phyloP scores from a whole-genome alignment of 35 echinoderm and acorn worm species.

The Heliocidaris erythrogramma region DNA sequence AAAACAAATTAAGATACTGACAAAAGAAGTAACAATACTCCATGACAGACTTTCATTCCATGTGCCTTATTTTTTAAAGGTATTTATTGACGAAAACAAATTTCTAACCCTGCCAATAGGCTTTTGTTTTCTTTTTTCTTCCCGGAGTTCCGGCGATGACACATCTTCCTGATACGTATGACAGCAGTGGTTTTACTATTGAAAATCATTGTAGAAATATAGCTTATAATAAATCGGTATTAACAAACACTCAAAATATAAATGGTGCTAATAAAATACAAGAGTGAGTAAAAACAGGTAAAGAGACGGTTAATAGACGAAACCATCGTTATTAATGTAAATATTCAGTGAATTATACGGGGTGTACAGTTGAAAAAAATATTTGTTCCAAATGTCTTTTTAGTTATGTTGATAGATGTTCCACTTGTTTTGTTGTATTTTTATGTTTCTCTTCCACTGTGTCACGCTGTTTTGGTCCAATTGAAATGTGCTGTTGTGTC shows the following conservation, averaged over 20 bases:
- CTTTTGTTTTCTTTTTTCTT: too few relatives aligned
- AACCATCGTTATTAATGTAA: neutral
- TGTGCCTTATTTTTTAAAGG: neutral
- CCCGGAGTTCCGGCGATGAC: neutral
- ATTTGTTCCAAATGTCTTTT: neutral
- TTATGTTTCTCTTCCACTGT: neutral
- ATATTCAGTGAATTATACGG: conserved; percentile 37
- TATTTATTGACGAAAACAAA: neutral
- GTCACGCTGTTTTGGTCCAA: neutral
- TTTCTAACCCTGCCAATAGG: neutral
- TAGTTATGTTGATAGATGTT: neutral
- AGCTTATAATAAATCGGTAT: neutral
- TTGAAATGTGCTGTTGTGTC: neutral
- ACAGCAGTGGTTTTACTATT: neutral
- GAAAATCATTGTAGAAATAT: neutral
- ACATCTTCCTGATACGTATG: neutral
- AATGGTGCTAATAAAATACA: neutral
- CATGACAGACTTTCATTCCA: neutral
- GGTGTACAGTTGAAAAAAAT: conserved; percentile 7
- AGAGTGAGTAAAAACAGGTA: neutral
- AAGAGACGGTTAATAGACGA: neutral
- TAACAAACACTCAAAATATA: neutral
- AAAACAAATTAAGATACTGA: too few relatives aligned
- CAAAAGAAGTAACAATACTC: neutral
- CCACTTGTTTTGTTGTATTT: neutral